These are phyloP conservation scores for Tetragonisca angustula DNA, from an alignment of 2,888 invertebrate species.

Conservation along the genomic window DNA sequence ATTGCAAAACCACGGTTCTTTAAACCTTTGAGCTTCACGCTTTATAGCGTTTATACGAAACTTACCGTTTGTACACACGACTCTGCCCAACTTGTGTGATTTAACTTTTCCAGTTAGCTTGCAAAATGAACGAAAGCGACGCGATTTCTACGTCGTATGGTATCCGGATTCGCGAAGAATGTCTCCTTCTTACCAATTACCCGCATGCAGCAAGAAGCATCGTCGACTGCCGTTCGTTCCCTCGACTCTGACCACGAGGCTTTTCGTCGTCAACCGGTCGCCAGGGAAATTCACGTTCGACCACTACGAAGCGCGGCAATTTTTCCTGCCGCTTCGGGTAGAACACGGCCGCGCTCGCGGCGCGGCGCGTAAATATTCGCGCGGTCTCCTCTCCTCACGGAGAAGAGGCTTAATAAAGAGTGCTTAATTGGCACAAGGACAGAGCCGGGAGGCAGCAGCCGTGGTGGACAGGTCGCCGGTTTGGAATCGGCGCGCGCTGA, in stretches of 20 bases:
- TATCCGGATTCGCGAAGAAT: not conserved
- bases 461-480: conserved; percentile 48
- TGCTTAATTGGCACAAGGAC: conserved; percentile 67
- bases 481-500: conserved; percentile 56
- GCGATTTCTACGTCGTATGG: not conserved
- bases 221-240: conserved; percentile 1
- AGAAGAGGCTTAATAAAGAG: conserved; percentile 45
- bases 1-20: not conserved
- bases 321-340: conserved; percentile 25
- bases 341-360: conserved; percentile 39
- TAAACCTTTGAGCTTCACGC: no score
- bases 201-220: conserved; percentile 3
- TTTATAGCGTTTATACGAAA: no score
- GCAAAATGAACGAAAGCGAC: no score
- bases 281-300: conserved; percentile 18
- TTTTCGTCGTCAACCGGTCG: not conserved
- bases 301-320: conserved; percentile 10
- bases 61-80: no score
- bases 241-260: conserved; percentile 1
- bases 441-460: conserved; percentile 11
- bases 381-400: conserved; percentile 14
- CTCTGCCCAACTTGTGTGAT: no score
- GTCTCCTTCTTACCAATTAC: conserved; percentile 32
- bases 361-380: conserved; percentile 62
- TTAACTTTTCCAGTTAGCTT: no score